These are phyloP conservation scores for Neoniphon sammara DNA, from an alignment of 2,797 vertebrate genomes.

Conservation along the genomic window DNA sequence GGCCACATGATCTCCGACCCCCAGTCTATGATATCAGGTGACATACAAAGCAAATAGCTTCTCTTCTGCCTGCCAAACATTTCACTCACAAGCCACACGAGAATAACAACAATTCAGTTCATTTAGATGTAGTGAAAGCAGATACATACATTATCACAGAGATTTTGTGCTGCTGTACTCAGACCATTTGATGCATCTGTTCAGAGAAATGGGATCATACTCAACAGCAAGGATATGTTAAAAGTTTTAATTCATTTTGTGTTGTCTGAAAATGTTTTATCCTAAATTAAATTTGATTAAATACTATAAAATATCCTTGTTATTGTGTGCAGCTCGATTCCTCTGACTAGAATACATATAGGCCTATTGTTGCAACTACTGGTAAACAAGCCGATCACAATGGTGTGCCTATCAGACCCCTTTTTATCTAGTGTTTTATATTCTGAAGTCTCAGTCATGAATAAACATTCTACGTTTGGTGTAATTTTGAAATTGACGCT, in stretches of 20 bases:
- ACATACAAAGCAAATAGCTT: slow-evolving; percentile 58
- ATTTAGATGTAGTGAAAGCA: slow-evolving; percentile 12
- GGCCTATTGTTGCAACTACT: too few relatives aligned
- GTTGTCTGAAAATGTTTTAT: not conserved
- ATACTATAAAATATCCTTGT: too few relatives aligned
- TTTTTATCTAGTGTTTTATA: too few relatives aligned
- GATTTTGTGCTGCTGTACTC: not conserved
- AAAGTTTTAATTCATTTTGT: not conserved
- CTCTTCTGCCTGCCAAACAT: slow-evolving; percentile 38
- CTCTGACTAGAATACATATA: too few relatives aligned
- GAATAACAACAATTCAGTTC: slow-evolving; percentile 13
- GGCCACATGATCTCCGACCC: slow-evolving; percentile 92
- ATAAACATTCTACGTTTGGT: too few relatives aligned
- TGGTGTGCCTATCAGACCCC: too few relatives aligned
- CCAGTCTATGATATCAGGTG: slow-evolving; percentile 94
- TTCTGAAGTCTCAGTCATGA: too few relatives aligned
- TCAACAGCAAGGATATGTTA: not conserved
- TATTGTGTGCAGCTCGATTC: too few relatives aligned
- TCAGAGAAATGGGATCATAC: not conserved
- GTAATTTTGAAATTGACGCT: too few relatives aligned
- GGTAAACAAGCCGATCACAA: too few relatives aligned
- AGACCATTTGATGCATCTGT: not conserved
- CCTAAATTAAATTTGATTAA: too few relatives aligned
- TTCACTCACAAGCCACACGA: slow-evolving; percentile 28
- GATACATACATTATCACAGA: not conserved